Percentiles rank a stretch among this genome's conserved stretches.
Conservation (phyloP, 2,113 vertebrate species). For the Falcunculus frontatus region DNA sequence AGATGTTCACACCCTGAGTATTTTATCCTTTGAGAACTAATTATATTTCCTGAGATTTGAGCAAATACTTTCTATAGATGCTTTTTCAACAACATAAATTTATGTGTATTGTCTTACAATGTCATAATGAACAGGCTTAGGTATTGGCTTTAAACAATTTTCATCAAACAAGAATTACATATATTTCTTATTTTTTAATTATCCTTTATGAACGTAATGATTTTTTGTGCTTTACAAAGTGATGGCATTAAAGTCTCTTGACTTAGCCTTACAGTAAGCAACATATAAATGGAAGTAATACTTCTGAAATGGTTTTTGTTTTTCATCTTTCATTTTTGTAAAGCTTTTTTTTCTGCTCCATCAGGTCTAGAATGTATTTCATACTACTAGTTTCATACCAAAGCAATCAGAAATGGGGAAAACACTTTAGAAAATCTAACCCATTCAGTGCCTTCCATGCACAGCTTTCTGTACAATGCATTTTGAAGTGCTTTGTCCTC, state of each 20-base stretch:
- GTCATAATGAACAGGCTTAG: background rate
- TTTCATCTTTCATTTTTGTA: background rate
- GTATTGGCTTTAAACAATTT: background rate
- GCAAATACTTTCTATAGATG: background rate
- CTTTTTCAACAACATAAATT: background rate
- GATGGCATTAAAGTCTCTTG: background rate
- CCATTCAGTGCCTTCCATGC: background rate
- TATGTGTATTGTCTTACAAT: background rate
- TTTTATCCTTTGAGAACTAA: background rate
- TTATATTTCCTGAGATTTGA: background rate
- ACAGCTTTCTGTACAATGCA: background rate
- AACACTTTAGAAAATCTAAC: background rate
- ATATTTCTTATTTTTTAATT: background rate
- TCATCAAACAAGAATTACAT: background rate
- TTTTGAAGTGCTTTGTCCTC: background rate
- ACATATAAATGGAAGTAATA: background rate
- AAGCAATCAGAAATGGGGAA: background rate
- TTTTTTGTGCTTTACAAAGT: background rate
- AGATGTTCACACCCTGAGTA: background rate
- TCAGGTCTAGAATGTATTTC: background rate
- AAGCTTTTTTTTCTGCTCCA: background rate
- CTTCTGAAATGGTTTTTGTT: background rate
- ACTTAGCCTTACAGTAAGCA: background rate
- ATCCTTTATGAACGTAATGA: background rate
- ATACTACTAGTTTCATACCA: background rate